phyloP scores from a whole-genome alignment of 2,113 vertebrate species.

The Scortum barcoo region DNA sequence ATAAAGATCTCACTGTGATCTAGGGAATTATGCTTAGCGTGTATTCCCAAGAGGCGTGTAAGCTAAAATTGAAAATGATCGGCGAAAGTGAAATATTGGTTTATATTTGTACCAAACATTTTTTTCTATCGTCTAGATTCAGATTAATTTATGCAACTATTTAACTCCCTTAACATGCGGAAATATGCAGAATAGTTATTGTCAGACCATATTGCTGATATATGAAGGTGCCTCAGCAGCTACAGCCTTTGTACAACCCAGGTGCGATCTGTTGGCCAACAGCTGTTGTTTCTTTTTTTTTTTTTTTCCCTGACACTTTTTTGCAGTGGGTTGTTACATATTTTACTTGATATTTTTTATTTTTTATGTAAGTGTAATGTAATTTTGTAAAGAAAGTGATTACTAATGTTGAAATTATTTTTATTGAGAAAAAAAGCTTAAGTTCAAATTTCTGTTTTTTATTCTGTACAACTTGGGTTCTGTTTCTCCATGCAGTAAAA shows the following conservation, averaged over 20 bases:
- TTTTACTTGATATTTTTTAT: conserved; percentile 65
- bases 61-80: conserved; percentile 4
- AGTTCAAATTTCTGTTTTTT: conserved; percentile 46
- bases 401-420: conserved; percentile 70
- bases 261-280: conserved; percentile 30
- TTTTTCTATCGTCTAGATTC: conserved; percentile 19
- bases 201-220: conserved; percentile 14
- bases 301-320: neutral
- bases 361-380: conserved; percentile 52
- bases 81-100: conserved; percentile 38
- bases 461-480: conserved; percentile 39
- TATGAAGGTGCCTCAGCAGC: conserved; percentile 52
- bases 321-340: conserved; percentile 65
- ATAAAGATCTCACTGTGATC: neutral
- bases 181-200: conserved; percentile 45
- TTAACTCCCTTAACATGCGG: conserved; percentile 26
- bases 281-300: conserved; percentile 14
- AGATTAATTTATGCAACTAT: conserved; percentile 64
- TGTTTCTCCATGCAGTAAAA: conserved; percentile 7
- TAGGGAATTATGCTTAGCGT: neutral
- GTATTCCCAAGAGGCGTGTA: neutral
- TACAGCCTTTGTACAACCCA: conserved; percentile 33
- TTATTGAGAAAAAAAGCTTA: conserved; percentile 50
- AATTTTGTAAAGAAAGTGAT: conserved; percentile 53
- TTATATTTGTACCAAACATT: conserved; percentile 36